Evolutionary conservation across 1,140 invertebrate genomes (phyloP).

Genomic region (Mercenaria mercenaria): DNA sequence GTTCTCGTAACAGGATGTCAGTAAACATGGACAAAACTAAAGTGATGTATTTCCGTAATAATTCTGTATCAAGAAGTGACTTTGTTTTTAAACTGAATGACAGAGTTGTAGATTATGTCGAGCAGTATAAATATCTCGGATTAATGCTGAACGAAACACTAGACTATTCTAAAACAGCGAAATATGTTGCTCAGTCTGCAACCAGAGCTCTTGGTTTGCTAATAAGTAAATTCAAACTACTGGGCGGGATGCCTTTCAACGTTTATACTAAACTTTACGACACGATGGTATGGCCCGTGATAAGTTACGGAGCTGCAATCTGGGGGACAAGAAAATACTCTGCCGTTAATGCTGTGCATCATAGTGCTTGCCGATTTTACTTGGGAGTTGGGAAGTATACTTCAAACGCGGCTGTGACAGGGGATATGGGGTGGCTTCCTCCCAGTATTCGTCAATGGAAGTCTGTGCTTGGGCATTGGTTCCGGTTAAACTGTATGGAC

Average conservation of each 20-base stretch:
- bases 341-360: conserved; percentile 31
- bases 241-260: conserved; percentile 21
- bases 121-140: not conserved
- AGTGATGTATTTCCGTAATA: not conserved
- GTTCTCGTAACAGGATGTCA: not conserved
- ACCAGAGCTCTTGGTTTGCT: conserved; percentile 1
- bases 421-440: conserved; percentile 44
- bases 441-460: conserved; percentile 29
- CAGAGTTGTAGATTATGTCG: not conserved
- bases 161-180: not conserved
- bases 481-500: conserved; percentile 8
- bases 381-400: conserved; percentile 45
- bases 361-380: conserved; percentile 12
- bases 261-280: conserved; percentile 42
- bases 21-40: not conserved
- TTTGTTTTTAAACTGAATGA: not conserved
- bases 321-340: not conserved
- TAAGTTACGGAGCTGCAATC: conserved; percentile 35
- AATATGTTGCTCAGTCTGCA: not conserved
- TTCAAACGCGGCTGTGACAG: conserved; percentile 26
- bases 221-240: conserved; percentile 1
- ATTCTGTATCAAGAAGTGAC: not conserved
- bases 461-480: not conserved
- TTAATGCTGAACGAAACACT: not conserved
- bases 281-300: conserved; percentile 49